These are phyloP conservation scores for Hydra vulgaris DNA, from an alignment of 30 jellyfish, hydroid and myxozoan species.

Conservation along the genomic window DNA sequence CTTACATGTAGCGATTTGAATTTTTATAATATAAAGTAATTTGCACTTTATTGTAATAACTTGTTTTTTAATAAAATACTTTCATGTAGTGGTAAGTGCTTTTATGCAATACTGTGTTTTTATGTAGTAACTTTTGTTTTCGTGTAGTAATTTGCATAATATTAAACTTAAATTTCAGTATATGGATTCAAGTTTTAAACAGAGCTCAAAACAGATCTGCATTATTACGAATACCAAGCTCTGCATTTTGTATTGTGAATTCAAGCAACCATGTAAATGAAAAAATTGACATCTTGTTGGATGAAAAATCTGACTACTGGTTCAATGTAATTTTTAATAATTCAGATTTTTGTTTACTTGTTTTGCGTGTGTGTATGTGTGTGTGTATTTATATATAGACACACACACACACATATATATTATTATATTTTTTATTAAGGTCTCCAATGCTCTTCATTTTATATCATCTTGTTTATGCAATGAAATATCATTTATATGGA, in stretches of 20 bases:
- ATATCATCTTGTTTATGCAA: constrained; percentile 40
- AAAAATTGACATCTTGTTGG: constrained; percentile 47
- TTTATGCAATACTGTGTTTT: too few relatives aligned
- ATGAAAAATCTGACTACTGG: constrained; percentile 68
- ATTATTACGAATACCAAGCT: constrained; percentile 53
- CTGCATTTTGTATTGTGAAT: constrained; percentile 50
- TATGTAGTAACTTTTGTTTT: too few relatives aligned
- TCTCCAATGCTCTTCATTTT: constrained; percentile 59
- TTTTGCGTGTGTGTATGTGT: background rate
- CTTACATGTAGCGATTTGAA: too few relatives aligned
- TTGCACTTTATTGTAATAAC: too few relatives aligned
- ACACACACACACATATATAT: background rate
- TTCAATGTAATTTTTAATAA: constrained; percentile 42
- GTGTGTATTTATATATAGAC: background rate
- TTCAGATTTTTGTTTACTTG: background rate
- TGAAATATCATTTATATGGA: constrained; percentile 48
- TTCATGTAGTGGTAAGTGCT: too few relatives aligned
- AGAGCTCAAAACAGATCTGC: constrained; percentile 64
- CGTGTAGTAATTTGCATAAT: background rate
- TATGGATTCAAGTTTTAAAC: constrained; percentile 65
- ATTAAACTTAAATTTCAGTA: constrained; percentile 14
- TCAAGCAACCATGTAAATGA: constrained; percentile 11
- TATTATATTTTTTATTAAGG: constrained; percentile 26
- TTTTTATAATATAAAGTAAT: too few relatives aligned
- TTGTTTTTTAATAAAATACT: too few relatives aligned